Evolutionary conservation across 2,797 vertebrate genomes (phyloP), one percentile per base, ranked within the genome.

Genomic region (Tolypeutes matacus): DNA sequence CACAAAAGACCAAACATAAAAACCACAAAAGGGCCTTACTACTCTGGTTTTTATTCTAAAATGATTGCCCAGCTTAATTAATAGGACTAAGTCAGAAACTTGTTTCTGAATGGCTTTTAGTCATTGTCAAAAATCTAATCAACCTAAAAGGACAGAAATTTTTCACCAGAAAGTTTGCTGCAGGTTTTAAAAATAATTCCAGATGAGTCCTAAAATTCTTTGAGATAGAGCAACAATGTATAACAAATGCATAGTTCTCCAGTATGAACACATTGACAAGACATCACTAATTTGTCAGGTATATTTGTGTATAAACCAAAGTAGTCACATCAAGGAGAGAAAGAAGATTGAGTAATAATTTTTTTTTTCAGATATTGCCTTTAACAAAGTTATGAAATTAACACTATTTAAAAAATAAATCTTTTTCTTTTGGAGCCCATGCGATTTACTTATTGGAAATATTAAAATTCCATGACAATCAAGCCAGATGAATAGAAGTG

Each of bases 391-490:
- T 80, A 72, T 12, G 18, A 3, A 14, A 49, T 77, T 42, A 72
- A 36, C 3, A 64, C 60, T 92, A 49, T 20, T 94, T 84, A 69
- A 7, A n/a, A 46, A 39, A 62, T 77, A 84, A 84, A 39, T 51
- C 1, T 14, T 58, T 46, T 53, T 85, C 9, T 65, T 56, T 81
- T 31, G 46, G 20, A 89, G 31, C 29, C n/a, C 51, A 69, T 31
- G 76, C 39, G n/a, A 89, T n/a, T 69, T 89, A 29, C 58, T 70
- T 36, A 27, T 56, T 89, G 25, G 58, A 93, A 49, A 83, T 89
- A 65, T 10, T 60, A 70, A 77, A 92, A 51, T 76, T 51, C 1
- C 76, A 11, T 60, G 18, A 89, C 25, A 89, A 20, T 76, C 31
- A 83, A 67, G 20, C 23, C 64, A 83, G 25, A 53, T 18, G 21